Base-by-base conservation (phyloP, 1,140 invertebrate genomes). In the Acromyrmex echinatior region DNA sequence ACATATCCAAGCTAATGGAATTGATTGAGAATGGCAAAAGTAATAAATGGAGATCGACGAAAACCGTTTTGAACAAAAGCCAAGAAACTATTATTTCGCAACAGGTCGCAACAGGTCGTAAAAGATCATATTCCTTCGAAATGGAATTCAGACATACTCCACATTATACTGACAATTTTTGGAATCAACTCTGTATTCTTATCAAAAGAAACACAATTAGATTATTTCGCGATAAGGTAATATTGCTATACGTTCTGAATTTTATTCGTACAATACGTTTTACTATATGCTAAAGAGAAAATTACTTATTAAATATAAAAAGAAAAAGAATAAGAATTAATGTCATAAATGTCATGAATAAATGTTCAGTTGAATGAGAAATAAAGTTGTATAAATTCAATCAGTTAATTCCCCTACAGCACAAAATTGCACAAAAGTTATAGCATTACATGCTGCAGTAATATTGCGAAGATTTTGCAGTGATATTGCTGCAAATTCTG, bases 21-120 rank as follows among this genome's bases (percentile, higher is more conserved):
- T 96, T 96, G 81, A 97, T 97, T 45, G 95, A 97, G 87, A 98
- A 97, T 95, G 98, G 98, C 14, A 96, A 96, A 86, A 97, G 96
- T 91, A 94, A 96, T 53, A 90, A 95, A 21, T 97, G 97, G 96
- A 93, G 95, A 71, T 91, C 91, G 18, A 56, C 65, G 18, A 89
- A 70, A 31, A 70, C 31, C 3, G 58, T 77, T n/a, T 86, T 10
- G 35, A 65, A 58, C 49, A 45, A 53, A 66, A 73, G 18, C 35
- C 39, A 74, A 35, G 56, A 74, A 49, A 84, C 12, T 49, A 35
- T 63, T 35, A 63, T 2, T 3, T 51, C 45, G 25, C 80, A 78
- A 21, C 88, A 88, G 25, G 45, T 53, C 1, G 2, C 76, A 25
- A 25, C 25, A 25, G 25, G 0, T 25, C 25, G 25, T 39, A 51